Percentiles rank a stretch among this genome's conserved stretches.
phyloP scores from a whole-genome alignment of 2,113 vertebrate species.

The Podarcis muralis region DNA sequence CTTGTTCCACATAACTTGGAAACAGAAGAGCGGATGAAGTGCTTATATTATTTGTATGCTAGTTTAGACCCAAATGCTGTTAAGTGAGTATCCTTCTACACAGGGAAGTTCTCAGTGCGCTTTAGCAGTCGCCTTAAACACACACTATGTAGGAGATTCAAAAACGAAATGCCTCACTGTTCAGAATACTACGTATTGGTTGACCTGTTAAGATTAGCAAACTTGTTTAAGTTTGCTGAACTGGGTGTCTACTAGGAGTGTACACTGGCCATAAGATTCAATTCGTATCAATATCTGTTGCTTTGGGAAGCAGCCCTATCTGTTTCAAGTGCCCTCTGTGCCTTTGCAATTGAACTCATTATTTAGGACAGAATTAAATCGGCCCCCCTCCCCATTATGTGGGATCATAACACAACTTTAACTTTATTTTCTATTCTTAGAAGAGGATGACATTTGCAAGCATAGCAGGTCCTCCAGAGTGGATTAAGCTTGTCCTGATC shows the following conservation, averaged over 20 bases:
- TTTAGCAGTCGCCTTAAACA: neutral
- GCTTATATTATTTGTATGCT: slow-evolving; percentile 98
- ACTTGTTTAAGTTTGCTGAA: neutral
- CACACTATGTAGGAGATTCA: neutral
- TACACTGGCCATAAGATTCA: no score
- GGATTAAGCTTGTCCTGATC: no score
- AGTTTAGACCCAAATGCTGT: slow-evolving; percentile 98
- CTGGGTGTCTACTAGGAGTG: neutral
- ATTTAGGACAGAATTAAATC: no score
- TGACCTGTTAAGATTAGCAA: neutral
- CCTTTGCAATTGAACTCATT: no score
- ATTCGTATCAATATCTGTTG: no score
- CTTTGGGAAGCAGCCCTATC: no score
- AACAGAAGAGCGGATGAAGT: slow-evolving; percentile 99
- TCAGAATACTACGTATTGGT: neutral
- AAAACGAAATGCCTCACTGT: neutral
- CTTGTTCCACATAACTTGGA: slow-evolving; percentile 98
- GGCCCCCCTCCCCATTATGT: no score
- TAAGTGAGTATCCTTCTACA: slow-evolving; percentile 85
- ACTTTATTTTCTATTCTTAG: no score
- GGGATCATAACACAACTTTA: no score
- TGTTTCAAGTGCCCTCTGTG: no score
- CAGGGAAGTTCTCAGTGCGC: neutral
- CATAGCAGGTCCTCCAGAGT: no score
- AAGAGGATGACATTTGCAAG: no score